phyloP scores from a whole-genome alignment of 2,113 vertebrate species.

The Podarcis cretensis region DNA sequence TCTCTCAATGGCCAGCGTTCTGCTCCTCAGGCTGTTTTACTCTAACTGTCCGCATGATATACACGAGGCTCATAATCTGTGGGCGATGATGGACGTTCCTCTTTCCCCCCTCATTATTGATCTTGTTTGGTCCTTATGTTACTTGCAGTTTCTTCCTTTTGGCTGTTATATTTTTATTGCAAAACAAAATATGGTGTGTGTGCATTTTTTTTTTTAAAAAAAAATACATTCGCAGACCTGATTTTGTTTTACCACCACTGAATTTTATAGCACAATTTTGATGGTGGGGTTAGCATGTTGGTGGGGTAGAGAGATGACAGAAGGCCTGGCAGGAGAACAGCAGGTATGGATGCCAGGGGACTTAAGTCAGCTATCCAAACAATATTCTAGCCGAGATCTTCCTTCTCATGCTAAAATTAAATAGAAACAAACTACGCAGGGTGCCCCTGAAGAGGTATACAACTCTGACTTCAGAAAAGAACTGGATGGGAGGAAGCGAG shows the following conservation, averaged over 20 bases:
- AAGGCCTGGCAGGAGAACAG: too few relatives aligned
- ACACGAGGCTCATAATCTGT: background rate
- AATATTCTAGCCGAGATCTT: conserved; percentile 96
- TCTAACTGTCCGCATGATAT: background rate
- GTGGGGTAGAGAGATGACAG: too few relatives aligned
- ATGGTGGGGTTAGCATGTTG: too few relatives aligned
- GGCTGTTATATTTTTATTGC: background rate
- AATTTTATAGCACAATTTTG: too few relatives aligned
- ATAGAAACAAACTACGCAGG: conserved; percentile 82
- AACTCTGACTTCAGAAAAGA: too few relatives aligned
- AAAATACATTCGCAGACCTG: too few relatives aligned
- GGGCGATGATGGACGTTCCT: background rate
- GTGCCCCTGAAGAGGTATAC: too few relatives aligned
- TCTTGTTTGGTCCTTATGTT: background rate
- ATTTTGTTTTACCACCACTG: too few relatives aligned
- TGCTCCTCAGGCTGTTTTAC: background rate
- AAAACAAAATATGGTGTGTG: too few relatives aligned
- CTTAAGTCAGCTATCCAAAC: conserved; percentile 94
- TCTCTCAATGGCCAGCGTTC: background rate
- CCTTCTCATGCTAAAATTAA: conserved; percentile 98
- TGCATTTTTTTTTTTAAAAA: too few relatives aligned
- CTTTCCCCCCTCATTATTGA: background rate
- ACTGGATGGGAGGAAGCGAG: too few relatives aligned
- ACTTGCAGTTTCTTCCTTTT: background rate
- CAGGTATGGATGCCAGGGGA: conserved; percentile 75